phyloP scores from a whole-genome alignment of 2,888 invertebrate genomes.

The Dolomedes plantarius region DNA sequence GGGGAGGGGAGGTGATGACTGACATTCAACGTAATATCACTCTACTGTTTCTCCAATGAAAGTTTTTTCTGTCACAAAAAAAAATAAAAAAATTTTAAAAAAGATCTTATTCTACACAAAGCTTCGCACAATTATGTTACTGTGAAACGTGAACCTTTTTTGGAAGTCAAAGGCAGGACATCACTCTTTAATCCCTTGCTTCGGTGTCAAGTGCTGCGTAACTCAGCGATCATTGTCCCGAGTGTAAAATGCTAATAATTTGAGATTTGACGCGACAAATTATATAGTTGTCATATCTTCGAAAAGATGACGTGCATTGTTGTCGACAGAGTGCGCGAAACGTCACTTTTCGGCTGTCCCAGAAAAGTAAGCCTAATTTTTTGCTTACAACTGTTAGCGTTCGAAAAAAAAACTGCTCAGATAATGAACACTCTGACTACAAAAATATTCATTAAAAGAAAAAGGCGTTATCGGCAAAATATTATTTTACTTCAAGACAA shows the following conservation, averaged over 20 bases:
- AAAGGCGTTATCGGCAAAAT: too few relatives aligned
- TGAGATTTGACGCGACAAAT: not conserved
- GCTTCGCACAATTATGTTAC: too few relatives aligned
- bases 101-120: too few relatives aligned
- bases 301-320: not conserved
- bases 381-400: not conserved
- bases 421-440: too few relatives aligned
- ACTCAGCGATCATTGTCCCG: not conserved
- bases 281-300: not conserved
- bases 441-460: too few relatives aligned
- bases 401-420: too few relatives aligned
- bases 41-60: too few relatives aligned
- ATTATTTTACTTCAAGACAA: too few relatives aligned
- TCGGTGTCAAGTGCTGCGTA: not conserved
- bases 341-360: not conserved
- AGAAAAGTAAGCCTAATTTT: not conserved
- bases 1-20: too few relatives aligned
- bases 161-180: not conserved
- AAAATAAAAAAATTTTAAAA: too few relatives aligned
- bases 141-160: not conserved
- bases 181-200: not conserved
- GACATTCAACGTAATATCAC: too few relatives aligned
- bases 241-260: not conserved
- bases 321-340: slow-evolving; percentile 3
- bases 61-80: too few relatives aligned